These are phyloP conservation scores for Chaitophorus viminalis DNA, from an alignment of 2,888 invertebrate genomes.

Conservation along the genomic window DNA sequence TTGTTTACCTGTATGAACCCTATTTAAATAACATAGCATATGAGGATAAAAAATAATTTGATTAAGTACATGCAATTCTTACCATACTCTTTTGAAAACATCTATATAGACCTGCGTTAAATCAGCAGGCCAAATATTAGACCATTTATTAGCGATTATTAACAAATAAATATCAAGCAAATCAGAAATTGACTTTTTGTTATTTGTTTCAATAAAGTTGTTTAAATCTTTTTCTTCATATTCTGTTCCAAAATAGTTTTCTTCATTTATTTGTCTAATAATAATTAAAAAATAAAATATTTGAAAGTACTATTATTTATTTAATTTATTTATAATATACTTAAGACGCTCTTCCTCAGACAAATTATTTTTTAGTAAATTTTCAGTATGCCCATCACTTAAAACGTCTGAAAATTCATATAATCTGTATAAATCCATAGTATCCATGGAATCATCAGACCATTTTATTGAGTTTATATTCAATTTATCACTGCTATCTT, in stretches of 20 bases:
- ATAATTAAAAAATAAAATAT: not conserved
- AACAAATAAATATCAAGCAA: conserved; percentile 73
- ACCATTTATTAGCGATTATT: conserved; percentile 74
- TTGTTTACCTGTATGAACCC: conserved; percentile 49
- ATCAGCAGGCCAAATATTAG: conserved; percentile 74
- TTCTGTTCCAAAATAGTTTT: conserved; percentile 75
- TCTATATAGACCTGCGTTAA: conserved; percentile 73
- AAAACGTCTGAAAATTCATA: conserved; percentile 70
- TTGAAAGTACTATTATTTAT: not conserved
- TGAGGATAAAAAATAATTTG: not conserved
- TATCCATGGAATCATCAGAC: conserved; percentile 73
- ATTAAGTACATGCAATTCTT: not conserved
- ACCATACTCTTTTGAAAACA: conserved; percentile 70
- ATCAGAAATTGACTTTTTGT: conserved; percentile 70
- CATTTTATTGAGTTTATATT: conserved; percentile 67
- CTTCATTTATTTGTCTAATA: conserved; percentile 66
- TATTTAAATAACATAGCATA: conserved; percentile 46
- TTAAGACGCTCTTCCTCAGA: conserved; percentile 54
- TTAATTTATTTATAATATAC: conserved; percentile 27
- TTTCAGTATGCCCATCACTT: conserved; percentile 54
- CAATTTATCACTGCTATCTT: conserved; percentile 60
- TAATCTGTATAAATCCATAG: conserved; percentile 73
- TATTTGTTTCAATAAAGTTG: conserved; percentile 72
- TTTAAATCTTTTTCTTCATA: conserved; percentile 75
- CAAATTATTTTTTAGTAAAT: conserved; percentile 57